Conservation (phyloP, 2,888 invertebrate genomes). For the Cyrtodaria siliqua region DNA sequence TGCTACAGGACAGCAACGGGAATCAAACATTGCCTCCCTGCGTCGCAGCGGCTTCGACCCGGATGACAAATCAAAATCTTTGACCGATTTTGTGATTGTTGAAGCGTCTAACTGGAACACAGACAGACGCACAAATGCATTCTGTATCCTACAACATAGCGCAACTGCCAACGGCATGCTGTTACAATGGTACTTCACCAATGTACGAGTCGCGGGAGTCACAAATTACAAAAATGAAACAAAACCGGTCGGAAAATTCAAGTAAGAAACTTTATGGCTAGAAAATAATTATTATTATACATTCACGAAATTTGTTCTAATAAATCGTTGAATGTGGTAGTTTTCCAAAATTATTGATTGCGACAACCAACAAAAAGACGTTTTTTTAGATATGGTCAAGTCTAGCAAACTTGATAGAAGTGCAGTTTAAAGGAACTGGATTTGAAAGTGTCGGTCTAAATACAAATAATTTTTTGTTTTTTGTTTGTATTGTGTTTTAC, state of each 20-base stretch:
- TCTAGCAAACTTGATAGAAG: too few species aligned
- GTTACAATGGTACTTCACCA: conserved; percentile 73
- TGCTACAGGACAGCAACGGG: conserved; percentile 57
- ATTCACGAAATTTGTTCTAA: too few species aligned
- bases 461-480: too few species aligned
- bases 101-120: conserved; percentile 74
- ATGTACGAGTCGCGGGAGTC: conserved; percentile 8
- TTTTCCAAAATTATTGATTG: too few species aligned
- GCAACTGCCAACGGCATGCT: conserved; percentile 74
- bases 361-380: too few species aligned
- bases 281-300: too few species aligned
- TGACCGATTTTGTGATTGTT: conserved; percentile 67
- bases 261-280: too few species aligned
- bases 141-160: conserved; percentile 77
- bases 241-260: conserved; percentile 19
- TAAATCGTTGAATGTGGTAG: too few species aligned
- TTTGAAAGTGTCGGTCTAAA: too few species aligned
- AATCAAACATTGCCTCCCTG: conserved; percentile 73
- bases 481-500: too few species aligned
- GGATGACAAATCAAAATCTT: conserved; percentile 16
- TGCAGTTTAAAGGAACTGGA: too few species aligned
- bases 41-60: conserved; percentile 57
- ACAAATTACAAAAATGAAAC: conserved; percentile 37
- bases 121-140: conserved; percentile 74
- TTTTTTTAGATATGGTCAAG: too few species aligned